Conservation (phyloP, 2,113 vertebrate genomes). For the Corapipo altera region DNA sequence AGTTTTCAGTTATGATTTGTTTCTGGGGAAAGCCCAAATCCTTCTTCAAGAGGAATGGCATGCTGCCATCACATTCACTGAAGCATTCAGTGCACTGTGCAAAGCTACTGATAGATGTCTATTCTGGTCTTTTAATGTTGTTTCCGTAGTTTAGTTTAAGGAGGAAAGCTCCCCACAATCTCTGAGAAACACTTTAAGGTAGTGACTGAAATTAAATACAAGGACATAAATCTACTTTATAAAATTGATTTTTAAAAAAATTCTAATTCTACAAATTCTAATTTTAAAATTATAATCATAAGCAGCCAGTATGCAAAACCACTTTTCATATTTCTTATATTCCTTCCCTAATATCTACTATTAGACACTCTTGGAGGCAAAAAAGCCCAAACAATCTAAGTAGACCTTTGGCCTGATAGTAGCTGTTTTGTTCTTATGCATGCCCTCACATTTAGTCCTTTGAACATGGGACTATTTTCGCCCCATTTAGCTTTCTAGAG, state of each 20-base stretch:
- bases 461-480: not conserved
- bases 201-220: not conserved
- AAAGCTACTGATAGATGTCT: not conserved
- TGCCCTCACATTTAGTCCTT: not conserved
- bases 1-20: not conserved
- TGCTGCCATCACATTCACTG: not conserved
- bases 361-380: not conserved
- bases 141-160: not conserved
- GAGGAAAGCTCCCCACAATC: not conserved
- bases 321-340: not conserved
- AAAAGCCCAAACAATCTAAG: not conserved
- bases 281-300: not conserved
- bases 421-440: not conserved
- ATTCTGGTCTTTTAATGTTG: not conserved
- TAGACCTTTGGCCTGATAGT: not conserved
- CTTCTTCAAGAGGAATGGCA: not conserved
- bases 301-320: not conserved
- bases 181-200: not conserved
- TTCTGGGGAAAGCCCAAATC: not conserved
- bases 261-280: not conserved
- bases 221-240: not conserved
- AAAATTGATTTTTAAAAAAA: not conserved
- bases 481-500: not conserved
- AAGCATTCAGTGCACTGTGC: not conserved
- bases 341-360: not conserved